Percentiles rank a stretch among this genome's conserved stretches.
phyloP scores from a whole-genome alignment of 2,797 vertebrate genomes.

The Notoglanidium macrostoma region DNA sequence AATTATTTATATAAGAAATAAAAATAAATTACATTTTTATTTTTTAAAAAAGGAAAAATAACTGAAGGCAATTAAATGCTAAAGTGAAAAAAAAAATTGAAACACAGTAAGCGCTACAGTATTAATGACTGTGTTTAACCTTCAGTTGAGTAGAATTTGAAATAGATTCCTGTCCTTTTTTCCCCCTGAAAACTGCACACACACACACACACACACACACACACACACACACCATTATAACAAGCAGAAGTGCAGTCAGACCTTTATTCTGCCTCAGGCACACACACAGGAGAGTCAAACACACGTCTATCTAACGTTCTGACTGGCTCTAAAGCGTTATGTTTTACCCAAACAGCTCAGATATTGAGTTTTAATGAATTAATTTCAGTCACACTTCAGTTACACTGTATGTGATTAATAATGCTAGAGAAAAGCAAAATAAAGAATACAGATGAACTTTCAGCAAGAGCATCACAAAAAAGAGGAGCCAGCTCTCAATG shows the following conservation, averaged over 20 bases:
- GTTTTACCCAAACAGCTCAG: background rate
- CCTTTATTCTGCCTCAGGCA: background rate
- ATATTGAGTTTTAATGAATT: background rate
- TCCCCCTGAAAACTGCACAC: background rate
- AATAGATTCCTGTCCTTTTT: background rate
- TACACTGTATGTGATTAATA: background rate
- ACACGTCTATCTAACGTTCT: background rate
- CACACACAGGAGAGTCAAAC: constrained; percentile 4
- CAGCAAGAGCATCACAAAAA: background rate
- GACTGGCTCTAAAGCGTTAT: background rate
- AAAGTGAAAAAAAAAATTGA: background rate
- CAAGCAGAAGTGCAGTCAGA: background rate
- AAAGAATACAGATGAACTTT: background rate
- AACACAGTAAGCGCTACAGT: background rate
- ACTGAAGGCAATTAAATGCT: background rate
- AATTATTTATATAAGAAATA: background rate
- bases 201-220: constrained; percentile 5
- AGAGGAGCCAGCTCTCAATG: background rate
- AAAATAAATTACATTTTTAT: background rate
- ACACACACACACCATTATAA: constrained; percentile 1
- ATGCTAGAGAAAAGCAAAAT: background rate
- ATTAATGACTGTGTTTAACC: background rate
- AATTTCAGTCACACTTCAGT: background rate
- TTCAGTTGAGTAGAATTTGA: background rate
- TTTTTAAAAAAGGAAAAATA: background rate